Percentiles rank a stretch among this genome's conserved stretches.
phyloP scores from a whole-genome alignment of 2,888 invertebrate genomes.

The Trichogramma evanescens region DNA sequence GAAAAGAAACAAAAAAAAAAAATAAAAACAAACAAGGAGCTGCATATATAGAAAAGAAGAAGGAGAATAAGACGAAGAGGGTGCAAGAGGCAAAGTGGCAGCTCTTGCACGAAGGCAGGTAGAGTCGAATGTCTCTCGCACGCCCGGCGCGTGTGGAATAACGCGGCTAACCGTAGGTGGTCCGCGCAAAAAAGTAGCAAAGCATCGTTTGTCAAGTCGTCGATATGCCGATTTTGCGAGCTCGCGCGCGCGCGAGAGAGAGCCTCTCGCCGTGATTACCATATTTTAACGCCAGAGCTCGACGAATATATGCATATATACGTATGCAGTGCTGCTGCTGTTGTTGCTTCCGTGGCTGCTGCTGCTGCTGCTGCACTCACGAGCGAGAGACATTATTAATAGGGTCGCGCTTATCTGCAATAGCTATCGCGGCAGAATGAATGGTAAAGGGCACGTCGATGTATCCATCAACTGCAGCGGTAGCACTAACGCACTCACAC shows the following conservation, averaged over 20 bases:
- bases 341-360: not conserved
- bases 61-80: not conserved
- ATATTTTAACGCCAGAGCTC: conserved; percentile 46
- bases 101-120: conserved; percentile 8
- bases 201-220: conserved; percentile 47
- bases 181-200: conserved; percentile 36
- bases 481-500: too few relatives aligned
- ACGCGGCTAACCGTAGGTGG: conserved; percentile 41
- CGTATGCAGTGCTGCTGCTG: too few relatives aligned
- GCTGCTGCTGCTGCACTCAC: not conserved
- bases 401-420: conserved; percentile 10
- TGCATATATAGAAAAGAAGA: not conserved
- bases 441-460: conserved; percentile 13
- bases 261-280: conserved; percentile 33
- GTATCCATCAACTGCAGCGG: conserved; percentile 6
- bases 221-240: conserved; percentile 45
- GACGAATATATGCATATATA: not conserved
- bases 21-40: too few relatives aligned
- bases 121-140: too few relatives aligned
- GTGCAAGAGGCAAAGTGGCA: conserved; percentile 6
- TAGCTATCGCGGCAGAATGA: conserved; percentile 11
- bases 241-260: conserved; percentile 31
- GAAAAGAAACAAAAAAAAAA: not conserved
- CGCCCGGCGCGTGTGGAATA: conserved; percentile 4
- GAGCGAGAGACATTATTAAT: conserved; percentile 12